Evolutionary conservation across 2,888 invertebrate genomes (phyloP), one percentile per base, ranked within the genome.

Genomic region (Noctua janthe): DNA sequence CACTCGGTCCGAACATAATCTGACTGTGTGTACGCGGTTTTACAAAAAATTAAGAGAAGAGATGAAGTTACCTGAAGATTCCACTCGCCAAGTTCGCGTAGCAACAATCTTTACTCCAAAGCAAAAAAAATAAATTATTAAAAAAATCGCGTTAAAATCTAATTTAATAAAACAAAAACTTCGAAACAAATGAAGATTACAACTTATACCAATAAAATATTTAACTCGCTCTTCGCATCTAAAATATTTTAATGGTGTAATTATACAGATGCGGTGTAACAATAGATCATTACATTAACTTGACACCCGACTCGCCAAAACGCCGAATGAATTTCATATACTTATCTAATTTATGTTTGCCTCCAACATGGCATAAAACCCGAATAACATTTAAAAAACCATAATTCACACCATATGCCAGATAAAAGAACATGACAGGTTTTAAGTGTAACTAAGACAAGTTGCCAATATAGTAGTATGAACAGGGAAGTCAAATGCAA

Each of bases 211-310:
- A n/a, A n/a, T n/a, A 17, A 64, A 35, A 35, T 17, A 17, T 64
- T 35, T 15, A 17, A 35, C 15, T 29, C 47, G 62, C 17, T 64
- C 17, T 66, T 20, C n/a, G 7, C 56, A 23, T 76, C 54, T n/a
- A 17, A 51, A 51, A 56, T 67, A 51, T 64, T 64, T 66, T n/a
- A 43, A 64, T 70, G n/a, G 15, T 29, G 35, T 82, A 11, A 74
- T 86, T 56, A 71, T 39, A 35, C 80, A 51, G 49, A 29, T 35
- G 10, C 6, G 11, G 0, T 29, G n/a, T 49, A 70, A 82, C 69
- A 82, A 86, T 70, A 72, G 74, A 69, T 49, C 54, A 85, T 69
- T 43, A 64, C 20, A 15, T 62, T 15, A 64, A 5, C 47, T 64
- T 47, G 47, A 10, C 15, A 35, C 49, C 15, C 23, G 47, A 10